phyloP scores from a whole-genome alignment of 2,797 vertebrate species.

The Mycteria americana region DNA sequence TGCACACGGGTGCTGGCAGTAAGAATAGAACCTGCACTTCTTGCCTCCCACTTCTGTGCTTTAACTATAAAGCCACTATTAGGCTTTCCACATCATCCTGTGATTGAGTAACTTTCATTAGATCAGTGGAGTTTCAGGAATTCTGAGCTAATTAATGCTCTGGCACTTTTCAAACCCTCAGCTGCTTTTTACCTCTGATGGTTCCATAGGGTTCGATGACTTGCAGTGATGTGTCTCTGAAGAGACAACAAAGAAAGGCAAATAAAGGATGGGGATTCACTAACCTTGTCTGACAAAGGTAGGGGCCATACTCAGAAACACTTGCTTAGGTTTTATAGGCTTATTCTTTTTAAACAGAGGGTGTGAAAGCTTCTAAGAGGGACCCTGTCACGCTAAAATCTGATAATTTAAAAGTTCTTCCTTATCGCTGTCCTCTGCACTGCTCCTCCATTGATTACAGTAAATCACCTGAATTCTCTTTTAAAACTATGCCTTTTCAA shows the following conservation, averaged over 20 bases:
- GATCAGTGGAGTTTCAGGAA: constrained; percentile 31
- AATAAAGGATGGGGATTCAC: constrained; percentile 40
- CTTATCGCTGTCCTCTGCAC: background rate
- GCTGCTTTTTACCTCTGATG: constrained; percentile 29
- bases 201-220: background rate
- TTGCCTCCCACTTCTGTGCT: constrained; percentile 6
- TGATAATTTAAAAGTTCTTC: background rate
- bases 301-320: background rate
- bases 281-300: constrained; percentile 30
- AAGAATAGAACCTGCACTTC: background rate
- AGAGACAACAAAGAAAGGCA: constrained; percentile 54
- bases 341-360: constrained; percentile 14
- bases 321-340: constrained; percentile 19
- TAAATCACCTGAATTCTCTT: background rate
- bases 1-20: background rate
- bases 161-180: constrained; percentile 28
- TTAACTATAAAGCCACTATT: background rate
- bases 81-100: background rate
- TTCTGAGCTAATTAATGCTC: constrained; percentile 58
- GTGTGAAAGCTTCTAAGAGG: background rate
- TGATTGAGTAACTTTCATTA: constrained; percentile 40
- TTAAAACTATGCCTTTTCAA: background rate
- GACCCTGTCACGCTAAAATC: background rate
- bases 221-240: constrained; percentile 20
- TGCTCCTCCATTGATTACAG: background rate